Evolutionary conservation across 2,888 invertebrate genomes (phyloP), one percentile per base, ranked within the genome.

Genomic region (Nysson spinosus): DNA sequence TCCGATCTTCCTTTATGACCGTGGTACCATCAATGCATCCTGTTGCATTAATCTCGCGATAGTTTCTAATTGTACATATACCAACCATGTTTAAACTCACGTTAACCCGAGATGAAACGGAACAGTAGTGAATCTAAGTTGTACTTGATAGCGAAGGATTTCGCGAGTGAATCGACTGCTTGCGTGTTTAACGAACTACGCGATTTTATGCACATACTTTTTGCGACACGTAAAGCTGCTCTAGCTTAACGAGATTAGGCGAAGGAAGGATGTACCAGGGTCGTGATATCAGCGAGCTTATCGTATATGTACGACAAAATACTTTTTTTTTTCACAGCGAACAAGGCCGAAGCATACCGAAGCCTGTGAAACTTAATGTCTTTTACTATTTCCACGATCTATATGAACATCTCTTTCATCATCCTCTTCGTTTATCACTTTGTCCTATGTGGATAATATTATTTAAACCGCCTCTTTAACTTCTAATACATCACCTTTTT

Each of bases 191-290:
- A 32, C 42, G 43, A 46, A 9, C 47, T 64, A 54, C 57, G 47
- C 51, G 37, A 37, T 56, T 62, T 46, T 50, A 62, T 46, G 62
- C 51, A 43, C 46, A 47, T 32, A 56, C 12, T 37, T 44, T 35
- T 50, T 32, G 47, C 69, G 63, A 69, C 69, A 69, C 63, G 54
- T 47, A 69, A 69, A 64, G 69, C 69, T 46, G 49, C 14, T 22
- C 51, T 57, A 69, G 43, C 49, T 56, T 28, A 46, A 51, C 51
- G 43, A 55, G 30, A 39, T 64, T 55, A 64, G 47, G 49, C 55
- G 39, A 55, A 37, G 20, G 40, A 7, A 50, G 26, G 17, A 47
- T 49, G 51, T 51, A 50, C 52, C 40, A 39, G 58, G 20, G 20
- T 43, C 28, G 28, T 50, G 24, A 28, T 20, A 44, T n/a, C n/a